Conservation (phyloP, 2,888 invertebrate species). For the Apodemia duryi region DNA sequence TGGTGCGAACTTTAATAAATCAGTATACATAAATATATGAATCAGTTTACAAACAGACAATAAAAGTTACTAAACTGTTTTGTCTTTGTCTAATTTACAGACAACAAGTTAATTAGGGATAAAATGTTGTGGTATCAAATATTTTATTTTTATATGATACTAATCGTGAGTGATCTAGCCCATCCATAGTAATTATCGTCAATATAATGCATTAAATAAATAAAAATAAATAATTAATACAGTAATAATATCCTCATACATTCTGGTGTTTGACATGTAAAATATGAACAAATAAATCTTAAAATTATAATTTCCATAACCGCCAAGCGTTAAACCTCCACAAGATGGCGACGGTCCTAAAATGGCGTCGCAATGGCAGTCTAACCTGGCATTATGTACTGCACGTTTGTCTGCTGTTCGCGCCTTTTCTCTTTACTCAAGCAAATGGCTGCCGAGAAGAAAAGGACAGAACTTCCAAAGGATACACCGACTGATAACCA, state of each 20-base stretch:
- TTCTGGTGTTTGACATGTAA: constrained; percentile 9
- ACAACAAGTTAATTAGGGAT: too few species aligned
- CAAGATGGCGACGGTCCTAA: constrained; percentile 37
- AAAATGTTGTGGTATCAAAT: too few species aligned
- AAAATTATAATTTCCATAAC: constrained; percentile 37
- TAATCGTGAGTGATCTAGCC: too few species aligned
- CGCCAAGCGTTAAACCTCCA: constrained; percentile 63
- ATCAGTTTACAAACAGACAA: too few species aligned
- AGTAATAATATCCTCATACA: neutral
- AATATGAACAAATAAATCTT: constrained; percentile 5
- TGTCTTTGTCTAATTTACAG: too few species aligned
- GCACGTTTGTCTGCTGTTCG: constrained; percentile 87
- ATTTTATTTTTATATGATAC: too few species aligned
- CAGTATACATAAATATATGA: too few species aligned
- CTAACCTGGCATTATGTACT: constrained; percentile 94
- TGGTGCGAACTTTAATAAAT: too few species aligned
- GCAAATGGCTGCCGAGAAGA: constrained; percentile 89
- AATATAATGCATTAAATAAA: neutral
- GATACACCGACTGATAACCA: constrained; percentile 90
- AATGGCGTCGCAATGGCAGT: constrained; percentile 58
- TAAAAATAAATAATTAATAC: neutral
- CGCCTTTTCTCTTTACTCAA: constrained; percentile 87
- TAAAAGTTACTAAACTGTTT: too few species aligned
- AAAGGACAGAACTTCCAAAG: constrained; percentile 86
- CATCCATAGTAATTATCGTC: too few species aligned